Percentiles rank a stretch among this genome's conserved stretches.
These are phyloP conservation scores for Monopterus albus DNA, from an alignment of 2,113 vertebrate genomes.

Conservation along the genomic window DNA sequence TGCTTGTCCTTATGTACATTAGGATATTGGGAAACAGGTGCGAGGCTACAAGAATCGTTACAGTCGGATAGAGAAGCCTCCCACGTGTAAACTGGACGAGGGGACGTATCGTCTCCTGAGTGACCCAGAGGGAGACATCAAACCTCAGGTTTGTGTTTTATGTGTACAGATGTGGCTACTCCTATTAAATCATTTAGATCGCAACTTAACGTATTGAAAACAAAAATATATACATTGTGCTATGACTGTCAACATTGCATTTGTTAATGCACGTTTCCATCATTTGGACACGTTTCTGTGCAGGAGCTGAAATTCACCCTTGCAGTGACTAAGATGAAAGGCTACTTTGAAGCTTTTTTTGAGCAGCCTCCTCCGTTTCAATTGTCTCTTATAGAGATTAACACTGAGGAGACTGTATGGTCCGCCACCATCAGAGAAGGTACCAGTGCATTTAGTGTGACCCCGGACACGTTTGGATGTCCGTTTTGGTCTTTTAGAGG, in stretches of 20 bases:
- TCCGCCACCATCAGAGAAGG: conserved; percentile 86
- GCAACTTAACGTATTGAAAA: no score
- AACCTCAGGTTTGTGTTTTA: conserved; percentile 79
- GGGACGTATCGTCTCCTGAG: conserved; percentile 85
- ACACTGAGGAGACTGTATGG: conserved; percentile 84
- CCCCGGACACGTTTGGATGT: no score
- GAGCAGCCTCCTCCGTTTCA: conserved; percentile 87
- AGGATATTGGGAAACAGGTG: conserved; percentile 85
- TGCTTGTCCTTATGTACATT: background rate
- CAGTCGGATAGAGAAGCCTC: conserved; percentile 85
- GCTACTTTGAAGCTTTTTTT: conserved; percentile 88
- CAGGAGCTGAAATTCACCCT: conserved; percentile 87
- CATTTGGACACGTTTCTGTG: background rate
- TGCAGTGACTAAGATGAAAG: conserved; percentile 84
- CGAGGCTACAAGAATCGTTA: conserved; percentile 83
- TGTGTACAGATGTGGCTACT: background rate
- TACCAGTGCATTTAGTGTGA: conserved; percentile 41
- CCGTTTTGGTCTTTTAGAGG: background rate
- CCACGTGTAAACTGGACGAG: conserved; percentile 84
- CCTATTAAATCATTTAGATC: no score
- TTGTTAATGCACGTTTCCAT: background rate
- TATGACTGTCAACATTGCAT: background rate
- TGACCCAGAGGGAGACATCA: conserved; percentile 87
- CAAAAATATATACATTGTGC: no score
- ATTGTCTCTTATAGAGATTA: conserved; percentile 82